A percentile compares a stretch with the other conserved stretches of the same genome.
Evolutionary conservation across 2,797 vertebrate genomes (phyloP).

Genomic region (Gorsachius magnificus): DNA sequence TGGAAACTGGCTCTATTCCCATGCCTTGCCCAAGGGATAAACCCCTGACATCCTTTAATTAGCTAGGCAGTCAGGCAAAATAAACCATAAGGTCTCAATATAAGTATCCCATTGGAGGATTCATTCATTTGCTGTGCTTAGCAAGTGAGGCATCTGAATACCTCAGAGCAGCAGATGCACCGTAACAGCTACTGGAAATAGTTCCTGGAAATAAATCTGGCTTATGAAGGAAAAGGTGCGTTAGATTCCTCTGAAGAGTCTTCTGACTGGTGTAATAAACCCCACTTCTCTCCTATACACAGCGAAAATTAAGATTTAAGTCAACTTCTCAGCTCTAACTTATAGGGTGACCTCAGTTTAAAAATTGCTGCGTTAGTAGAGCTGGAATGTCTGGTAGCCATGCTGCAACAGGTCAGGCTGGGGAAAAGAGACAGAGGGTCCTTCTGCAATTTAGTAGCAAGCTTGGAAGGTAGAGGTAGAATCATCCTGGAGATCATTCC

Average conservation of each 20-base stretch:
- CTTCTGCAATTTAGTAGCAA: not conserved
- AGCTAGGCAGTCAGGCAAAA: not conserved
- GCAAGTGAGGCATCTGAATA: not conserved
- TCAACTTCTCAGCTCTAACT: not conserved
- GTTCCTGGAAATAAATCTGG: not conserved
- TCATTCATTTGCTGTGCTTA: not conserved
- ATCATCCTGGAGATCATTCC: not conserved
- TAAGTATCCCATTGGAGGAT: not conserved
- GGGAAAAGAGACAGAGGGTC: not conserved
- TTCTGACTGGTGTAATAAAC: not conserved
- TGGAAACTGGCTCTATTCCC: not conserved
- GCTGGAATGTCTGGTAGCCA: not conserved
- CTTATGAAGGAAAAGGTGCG: not conserved
- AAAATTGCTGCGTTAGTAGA: not conserved
- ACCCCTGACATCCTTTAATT: not conserved
- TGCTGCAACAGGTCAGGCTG: not conserved
- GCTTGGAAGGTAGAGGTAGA: not conserved
- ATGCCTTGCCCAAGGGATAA: not conserved
- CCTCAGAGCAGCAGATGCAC: not conserved
- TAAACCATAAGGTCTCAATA: constrained; percentile 10
- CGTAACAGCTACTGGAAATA: not conserved
- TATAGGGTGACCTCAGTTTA: not conserved
- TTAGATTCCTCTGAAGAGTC: not conserved
- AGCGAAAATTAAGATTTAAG: not conserved
- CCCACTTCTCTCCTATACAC: not conserved